These are phyloP conservation scores for Pectinophora gossypiella DNA, from an alignment of 1,140 invertebrate genomes.

Conservation along the genomic window DNA sequence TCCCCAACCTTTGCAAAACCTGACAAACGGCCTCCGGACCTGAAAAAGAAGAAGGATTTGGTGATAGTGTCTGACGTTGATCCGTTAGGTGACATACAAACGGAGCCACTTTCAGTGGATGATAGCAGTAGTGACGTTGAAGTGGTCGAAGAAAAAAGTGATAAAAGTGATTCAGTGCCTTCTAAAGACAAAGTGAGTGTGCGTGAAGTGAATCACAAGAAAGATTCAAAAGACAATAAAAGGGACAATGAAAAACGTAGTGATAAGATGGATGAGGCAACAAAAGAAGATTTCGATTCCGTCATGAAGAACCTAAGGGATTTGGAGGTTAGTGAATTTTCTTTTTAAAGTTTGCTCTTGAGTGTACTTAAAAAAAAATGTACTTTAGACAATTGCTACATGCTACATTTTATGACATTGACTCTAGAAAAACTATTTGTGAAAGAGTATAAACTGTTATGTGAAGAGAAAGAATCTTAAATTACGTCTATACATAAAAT, in stretches of 20 bases:
- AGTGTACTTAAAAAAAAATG: too few species aligned
- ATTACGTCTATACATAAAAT: too few species aligned
- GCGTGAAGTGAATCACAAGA: conserved; percentile 19
- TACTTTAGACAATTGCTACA: too few species aligned
- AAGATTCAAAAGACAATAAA: conserved; percentile 28
- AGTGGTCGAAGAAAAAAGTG: conserved; percentile 50
- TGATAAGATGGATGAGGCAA: conserved; percentile 31
- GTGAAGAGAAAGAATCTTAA: too few species aligned
- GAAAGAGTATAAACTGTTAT: too few species aligned
- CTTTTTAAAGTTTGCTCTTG: too few species aligned
- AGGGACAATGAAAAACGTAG: conserved; percentile 24
- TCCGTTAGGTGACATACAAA: conserved; percentile 37
- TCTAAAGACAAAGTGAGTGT: conserved; percentile 50
- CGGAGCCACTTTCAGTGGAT: conserved; percentile 45
- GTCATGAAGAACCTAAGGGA: conserved; percentile 43
- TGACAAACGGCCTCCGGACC: conserved; percentile 54
- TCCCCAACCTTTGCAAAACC: conserved; percentile 64
- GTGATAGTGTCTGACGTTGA: conserved; percentile 57
- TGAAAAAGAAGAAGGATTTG: conserved; percentile 60
- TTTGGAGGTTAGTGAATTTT: conserved; percentile 31
- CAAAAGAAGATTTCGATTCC: conserved; percentile 44
- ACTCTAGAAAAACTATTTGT: too few species aligned
- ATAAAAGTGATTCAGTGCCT: conserved; percentile 54
- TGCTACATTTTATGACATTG: too few species aligned
- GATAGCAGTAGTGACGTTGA: conserved; percentile 67